Base-by-base conservation (phyloP, 1,140 invertebrate species). In the Goniozus legneri region DNA sequence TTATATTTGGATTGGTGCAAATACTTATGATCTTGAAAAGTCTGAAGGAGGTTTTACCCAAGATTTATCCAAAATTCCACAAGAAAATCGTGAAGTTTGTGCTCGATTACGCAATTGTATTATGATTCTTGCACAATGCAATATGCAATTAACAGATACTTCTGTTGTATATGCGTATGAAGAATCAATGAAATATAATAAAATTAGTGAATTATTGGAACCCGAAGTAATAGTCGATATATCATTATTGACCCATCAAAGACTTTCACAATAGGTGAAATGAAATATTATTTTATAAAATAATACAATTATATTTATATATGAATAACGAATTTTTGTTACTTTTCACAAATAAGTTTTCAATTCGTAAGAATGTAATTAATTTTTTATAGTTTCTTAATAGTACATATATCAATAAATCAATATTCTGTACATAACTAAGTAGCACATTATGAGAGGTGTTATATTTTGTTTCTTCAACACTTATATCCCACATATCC, bases 1-100 rank as follows among this genome's bases (percentile, higher is more conserved):
- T 0, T 97, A 88, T 57, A 87, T 99, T 41, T 99, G 94, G 93
- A 89, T 99, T 37, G 87, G 85, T 44, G 89, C 92, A 12, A 85
- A 80, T 38, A 65, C 73, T 30, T 74, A 72, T 13, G 75, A 81
- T 6, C 80, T 84, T 8, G 83, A 86, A 54, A 82, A 83, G 19
- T 83, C 84, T 22, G 83, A 84, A 31, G 89, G 89, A 40, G 89
- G 90, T 12, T 92, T 91, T 64, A 80, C 83, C 2, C 84, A 91
- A 60, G 88, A 91, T 75, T 71, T 92, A n/a, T 85, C 85, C 8
- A 78, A 82, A 2, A 79, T 97, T 34, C 76, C 81, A 6, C 76
- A 76, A 47, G 68, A 77, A 14, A 90, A 92, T 48, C 80, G 94
- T 48, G 84, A 92, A 73, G 83, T 85, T 16, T 93, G 98, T 60